Conservation (phyloP, 2,797 vertebrate species). For the Iguana delicatissima region DNA sequence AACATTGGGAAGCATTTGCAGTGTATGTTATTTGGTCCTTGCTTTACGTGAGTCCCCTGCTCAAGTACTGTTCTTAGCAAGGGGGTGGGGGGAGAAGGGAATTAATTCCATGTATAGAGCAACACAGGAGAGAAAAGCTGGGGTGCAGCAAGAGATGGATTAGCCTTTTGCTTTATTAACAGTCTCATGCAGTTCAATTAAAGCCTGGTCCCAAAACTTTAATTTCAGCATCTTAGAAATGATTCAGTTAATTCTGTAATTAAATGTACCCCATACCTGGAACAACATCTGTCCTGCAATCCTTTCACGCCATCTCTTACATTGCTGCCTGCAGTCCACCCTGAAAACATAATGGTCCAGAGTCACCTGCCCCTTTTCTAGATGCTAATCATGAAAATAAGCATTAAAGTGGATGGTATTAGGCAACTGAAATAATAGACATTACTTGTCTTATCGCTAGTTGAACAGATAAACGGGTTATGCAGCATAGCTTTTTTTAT, state of each 20-base stretch:
- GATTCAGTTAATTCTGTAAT: background rate
- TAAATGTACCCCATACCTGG: background rate
- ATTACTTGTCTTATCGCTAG: background rate
- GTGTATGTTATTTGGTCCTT: background rate
- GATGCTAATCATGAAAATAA: too few relatives aligned
- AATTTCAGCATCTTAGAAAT: background rate
- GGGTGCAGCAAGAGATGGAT: background rate
- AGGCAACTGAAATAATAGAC: slow-evolving; percentile 7
- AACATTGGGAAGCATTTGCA: background rate
- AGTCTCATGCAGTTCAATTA: background rate
- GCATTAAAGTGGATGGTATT: too few relatives aligned
- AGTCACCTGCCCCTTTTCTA: too few relatives aligned
- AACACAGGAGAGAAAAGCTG: background rate
- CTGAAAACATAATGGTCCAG: background rate
- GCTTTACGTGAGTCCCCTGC: too few relatives aligned
- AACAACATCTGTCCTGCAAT: background rate
- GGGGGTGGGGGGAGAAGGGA: background rate
- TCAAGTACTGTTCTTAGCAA: background rate
- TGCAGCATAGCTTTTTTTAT: background rate
- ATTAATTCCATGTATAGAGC: background rate
- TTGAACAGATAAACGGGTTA: background rate
- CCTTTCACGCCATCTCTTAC: background rate
- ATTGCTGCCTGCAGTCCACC: background rate
- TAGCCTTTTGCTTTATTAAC: background rate
- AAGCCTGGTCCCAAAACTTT: background rate